phyloP scores from a whole-genome alignment of 2,797 vertebrate genomes.

The Mionectes olivaceus region DNA sequence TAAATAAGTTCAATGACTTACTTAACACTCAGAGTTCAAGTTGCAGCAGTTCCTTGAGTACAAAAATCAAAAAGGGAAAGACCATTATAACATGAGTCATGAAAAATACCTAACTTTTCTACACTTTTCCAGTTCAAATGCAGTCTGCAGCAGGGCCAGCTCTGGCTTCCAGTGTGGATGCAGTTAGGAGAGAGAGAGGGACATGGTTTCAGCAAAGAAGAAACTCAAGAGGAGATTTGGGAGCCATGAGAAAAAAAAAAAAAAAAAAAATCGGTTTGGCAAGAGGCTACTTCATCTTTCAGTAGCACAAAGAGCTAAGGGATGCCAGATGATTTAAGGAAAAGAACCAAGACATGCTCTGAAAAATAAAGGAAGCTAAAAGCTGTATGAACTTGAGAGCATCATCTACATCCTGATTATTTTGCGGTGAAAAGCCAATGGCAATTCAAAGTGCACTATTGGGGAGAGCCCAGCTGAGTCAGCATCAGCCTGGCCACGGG shows the following conservation, averaged over 20 bases:
- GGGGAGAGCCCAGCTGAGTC: slow-evolving; percentile 10
- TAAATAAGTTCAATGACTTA: background rate
- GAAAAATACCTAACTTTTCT: background rate
- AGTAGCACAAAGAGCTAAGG: background rate
- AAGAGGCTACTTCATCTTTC: slow-evolving; percentile 1
- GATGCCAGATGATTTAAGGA: background rate
- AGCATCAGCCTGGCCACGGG: background rate
- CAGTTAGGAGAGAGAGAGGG: background rate
- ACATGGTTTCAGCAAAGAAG: background rate
- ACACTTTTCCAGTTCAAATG: background rate
- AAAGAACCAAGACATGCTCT: background rate
- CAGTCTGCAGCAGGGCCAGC: background rate
- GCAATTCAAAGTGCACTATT: slow-evolving; percentile 57
- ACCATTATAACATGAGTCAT: background rate
- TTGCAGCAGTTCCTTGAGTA: background rate
- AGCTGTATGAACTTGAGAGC: background rate
- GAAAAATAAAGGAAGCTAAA: slow-evolving; percentile 4
- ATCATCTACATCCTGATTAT: background rate
- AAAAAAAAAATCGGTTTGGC: background rate
- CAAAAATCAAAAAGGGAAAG: background rate
- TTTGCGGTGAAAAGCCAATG: background rate
- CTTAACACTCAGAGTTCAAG: background rate
- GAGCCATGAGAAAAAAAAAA: background rate
- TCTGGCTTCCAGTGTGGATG: background rate
- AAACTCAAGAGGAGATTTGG: background rate